Conservation (phyloP, 1,140 invertebrate species). For the Drosophila miranda region DNA sequence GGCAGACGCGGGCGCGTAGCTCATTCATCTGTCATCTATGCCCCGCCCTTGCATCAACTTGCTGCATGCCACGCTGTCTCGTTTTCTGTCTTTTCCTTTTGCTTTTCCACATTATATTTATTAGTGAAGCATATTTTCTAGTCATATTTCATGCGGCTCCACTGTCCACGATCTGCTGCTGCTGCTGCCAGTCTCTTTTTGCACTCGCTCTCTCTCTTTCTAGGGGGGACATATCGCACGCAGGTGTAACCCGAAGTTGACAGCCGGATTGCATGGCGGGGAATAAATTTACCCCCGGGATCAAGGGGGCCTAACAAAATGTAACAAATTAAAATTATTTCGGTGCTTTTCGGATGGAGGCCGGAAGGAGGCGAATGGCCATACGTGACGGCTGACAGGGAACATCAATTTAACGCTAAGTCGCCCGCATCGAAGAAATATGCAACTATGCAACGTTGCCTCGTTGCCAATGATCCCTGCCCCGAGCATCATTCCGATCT, state of each 20-base stretch:
- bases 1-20: not conserved
- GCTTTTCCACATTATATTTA: slow-evolving; percentile 38
- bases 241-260: slow-evolving; percentile 55
- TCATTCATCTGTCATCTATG: slow-evolving; percentile 21
- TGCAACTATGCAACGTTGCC: slow-evolving; percentile 34
- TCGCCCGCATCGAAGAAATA: slow-evolving; percentile 48
- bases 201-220: not conserved
- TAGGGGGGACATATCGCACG: slow-evolving; percentile 36
- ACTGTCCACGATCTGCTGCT: slow-evolving; percentile 18
- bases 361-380: no score
- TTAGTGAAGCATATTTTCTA: slow-evolving; percentile 50
- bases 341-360: slow-evolving; percentile 8
- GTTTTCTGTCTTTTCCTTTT: slow-evolving; percentile 5
- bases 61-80: slow-evolving; percentile 1
- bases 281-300: slow-evolving; percentile 24
- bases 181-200: not conserved
- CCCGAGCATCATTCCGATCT: not conserved
- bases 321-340: slow-evolving; percentile 53
- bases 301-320: slow-evolving; percentile 35
- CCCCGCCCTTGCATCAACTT: slow-evolving; percentile 12
- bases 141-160: slow-evolving; percentile 54
- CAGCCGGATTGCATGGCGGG: slow-evolving; percentile 7
- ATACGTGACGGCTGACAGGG: slow-evolving; percentile 51
- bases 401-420: slow-evolving; percentile 70
- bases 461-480: slow-evolving; percentile 43